phyloP scores from a whole-genome alignment of 1,140 invertebrate genomes.

The Drosophila pseudoobscura region DNA sequence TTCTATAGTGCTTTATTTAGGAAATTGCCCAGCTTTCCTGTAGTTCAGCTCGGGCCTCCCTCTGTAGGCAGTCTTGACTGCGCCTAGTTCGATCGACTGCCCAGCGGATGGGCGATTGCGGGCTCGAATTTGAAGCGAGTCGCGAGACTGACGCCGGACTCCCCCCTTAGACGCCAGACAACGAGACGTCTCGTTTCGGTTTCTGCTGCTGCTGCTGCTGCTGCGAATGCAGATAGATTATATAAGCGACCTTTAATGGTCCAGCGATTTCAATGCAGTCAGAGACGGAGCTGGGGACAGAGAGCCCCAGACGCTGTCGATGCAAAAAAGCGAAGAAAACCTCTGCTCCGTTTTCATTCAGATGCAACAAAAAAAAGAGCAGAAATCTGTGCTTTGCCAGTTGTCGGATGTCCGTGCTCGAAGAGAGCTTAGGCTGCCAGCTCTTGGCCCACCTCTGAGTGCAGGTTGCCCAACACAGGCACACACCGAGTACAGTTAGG shows the following conservation, averaged over 20 bases:
- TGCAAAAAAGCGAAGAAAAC: background rate
- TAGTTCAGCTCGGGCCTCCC: background rate
- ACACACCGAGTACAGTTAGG: slow-evolving; percentile 36
- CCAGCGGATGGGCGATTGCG: slow-evolving; percentile 37
- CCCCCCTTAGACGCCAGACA: slow-evolving; percentile 32
- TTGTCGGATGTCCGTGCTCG: slow-evolving; percentile 37
- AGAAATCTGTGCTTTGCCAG: slow-evolving; percentile 27
- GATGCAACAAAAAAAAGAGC: slow-evolving; percentile 2
- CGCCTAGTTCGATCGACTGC: slow-evolving; percentile 42
- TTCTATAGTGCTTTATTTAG: no score
- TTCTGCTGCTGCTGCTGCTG: slow-evolving; percentile 46
- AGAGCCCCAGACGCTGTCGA: slow-evolving; percentile 7
- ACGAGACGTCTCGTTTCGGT: slow-evolving; percentile 61
- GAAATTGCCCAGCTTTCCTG: no score
- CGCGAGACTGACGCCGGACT: slow-evolving; percentile 31
- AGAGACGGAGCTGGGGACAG: slow-evolving; percentile 17
- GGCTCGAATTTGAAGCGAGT: slow-evolving; percentile 39
- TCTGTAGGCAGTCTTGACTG: slow-evolving; percentile 8
- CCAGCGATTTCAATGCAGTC: slow-evolving; percentile 75
- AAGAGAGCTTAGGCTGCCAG: background rate
- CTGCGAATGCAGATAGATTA: slow-evolving; percentile 74
- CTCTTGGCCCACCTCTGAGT: background rate
- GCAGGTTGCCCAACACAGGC: slow-evolving; percentile 29
- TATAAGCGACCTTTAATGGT: slow-evolving; percentile 83
- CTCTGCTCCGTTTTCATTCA: slow-evolving; percentile 10